phyloP scores from a whole-genome alignment of 2,888 invertebrate genomes.

The Cephus nigrinus region DNA sequence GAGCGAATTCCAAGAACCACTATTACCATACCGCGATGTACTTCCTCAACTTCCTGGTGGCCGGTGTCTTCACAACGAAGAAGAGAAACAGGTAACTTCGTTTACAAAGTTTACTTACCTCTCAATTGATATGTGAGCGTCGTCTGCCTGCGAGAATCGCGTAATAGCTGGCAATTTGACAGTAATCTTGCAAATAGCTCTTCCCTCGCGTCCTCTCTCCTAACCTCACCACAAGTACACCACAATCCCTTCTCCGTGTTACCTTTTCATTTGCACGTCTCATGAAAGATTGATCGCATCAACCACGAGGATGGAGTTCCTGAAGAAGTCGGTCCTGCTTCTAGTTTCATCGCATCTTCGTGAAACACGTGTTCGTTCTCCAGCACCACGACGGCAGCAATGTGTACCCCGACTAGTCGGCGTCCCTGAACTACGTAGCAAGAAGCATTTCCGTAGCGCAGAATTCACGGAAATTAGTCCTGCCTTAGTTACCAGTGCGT shows the following conservation, averaged over 20 bases:
- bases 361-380: constrained; percentile 6
- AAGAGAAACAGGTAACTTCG: not conserved
- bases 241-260: not conserved
- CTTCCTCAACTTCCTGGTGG: not conserved
- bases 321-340: constrained; percentile 6
- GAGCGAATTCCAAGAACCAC: not conserved
- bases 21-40: not conserved
- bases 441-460: constrained; percentile 39
- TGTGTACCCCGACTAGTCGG: constrained; percentile 11
- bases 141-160: not conserved
- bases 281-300: constrained; percentile 54
- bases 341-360: not conserved
- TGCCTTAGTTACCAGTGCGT: constrained; percentile 3
- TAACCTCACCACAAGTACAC: not conserved
- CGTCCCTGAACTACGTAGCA: constrained; percentile 22
- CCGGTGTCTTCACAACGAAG: not conserved
- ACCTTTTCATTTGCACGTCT: constrained; percentile 34
- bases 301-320: constrained; percentile 37
- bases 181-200: not conserved
- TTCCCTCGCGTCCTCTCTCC: not conserved
- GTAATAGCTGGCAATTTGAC: not conserved
- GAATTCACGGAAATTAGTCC: constrained; percentile 48
- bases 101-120: not conserved
- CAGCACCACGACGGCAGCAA: not conserved
- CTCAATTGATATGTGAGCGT: not conserved